These are phyloP conservation scores for Propithecus coquereli DNA, from an alignment of 2,113 vertebrate species.

Conservation along the genomic window DNA sequence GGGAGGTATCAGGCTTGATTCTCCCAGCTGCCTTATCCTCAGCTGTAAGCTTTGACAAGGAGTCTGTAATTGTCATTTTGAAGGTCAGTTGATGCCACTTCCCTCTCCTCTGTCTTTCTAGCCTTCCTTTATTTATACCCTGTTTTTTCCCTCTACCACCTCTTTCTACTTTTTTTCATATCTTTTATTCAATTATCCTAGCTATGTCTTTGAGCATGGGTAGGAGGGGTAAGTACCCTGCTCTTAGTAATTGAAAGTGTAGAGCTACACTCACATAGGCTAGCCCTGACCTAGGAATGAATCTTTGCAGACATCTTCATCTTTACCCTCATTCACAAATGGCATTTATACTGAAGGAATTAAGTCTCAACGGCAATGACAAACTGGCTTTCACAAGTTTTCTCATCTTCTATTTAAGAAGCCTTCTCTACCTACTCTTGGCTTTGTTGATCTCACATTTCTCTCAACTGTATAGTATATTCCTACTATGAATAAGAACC, in stretches of 20 bases:
- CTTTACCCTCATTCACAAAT: background rate
- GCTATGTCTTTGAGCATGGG: background rate
- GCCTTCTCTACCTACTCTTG: background rate
- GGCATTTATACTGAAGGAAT: background rate
- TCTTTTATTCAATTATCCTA: background rate
- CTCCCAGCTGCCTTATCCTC: constrained; percentile 16
- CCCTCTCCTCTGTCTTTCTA: constrained; percentile 41
- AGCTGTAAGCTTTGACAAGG: constrained; percentile 12
- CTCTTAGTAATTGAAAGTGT: background rate
- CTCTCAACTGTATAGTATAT: background rate
- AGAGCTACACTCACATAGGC: background rate
- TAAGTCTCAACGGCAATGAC: background rate
- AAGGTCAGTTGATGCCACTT: constrained; percentile 36
- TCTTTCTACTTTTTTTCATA: background rate
- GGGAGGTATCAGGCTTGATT: constrained; percentile 30
- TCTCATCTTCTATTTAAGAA: background rate
- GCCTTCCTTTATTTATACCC: constrained; percentile 43
- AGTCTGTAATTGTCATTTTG: constrained; percentile 21
- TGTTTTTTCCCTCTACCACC: background rate
- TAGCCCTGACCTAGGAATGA: background rate
- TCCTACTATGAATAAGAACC: background rate
- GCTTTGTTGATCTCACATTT: constrained; percentile 5
- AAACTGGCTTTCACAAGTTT: background rate
- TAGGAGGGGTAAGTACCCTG: background rate
- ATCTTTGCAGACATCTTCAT: background rate